Percentiles rank a stretch among this genome's conserved stretches.
Conservation (phyloP, 2,888 invertebrate genomes). For the Caenorhabditis sp. region DNA sequence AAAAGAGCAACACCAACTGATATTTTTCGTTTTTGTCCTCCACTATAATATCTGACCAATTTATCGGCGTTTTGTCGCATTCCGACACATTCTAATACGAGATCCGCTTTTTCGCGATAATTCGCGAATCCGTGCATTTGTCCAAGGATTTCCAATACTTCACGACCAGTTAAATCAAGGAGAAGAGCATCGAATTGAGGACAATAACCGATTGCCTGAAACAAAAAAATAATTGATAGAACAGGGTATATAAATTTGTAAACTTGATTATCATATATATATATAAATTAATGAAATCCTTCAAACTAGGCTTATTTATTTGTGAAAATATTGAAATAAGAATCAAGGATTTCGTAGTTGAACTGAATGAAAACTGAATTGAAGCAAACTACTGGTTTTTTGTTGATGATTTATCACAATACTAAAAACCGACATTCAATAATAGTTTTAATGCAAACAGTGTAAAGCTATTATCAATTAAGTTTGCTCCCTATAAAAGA, state of each 20-base stretch:
- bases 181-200: conserved; percentile 69
- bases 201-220: conserved; percentile 64
- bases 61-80: conserved; percentile 61
- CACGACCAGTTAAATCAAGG: conserved; percentile 63
- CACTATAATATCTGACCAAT: conserved; percentile 71
- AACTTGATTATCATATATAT: not conserved
- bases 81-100: conserved; percentile 57
- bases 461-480: too few relatives aligned
- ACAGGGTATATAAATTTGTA: too few relatives aligned
- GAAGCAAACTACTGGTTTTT: too few relatives aligned
- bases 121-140: conserved; percentile 49
- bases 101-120: conserved; percentile 40
- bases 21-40: conserved; percentile 84
- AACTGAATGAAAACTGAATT: too few relatives aligned
- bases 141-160: conserved; percentile 58
- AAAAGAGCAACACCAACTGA: conserved; percentile 83
- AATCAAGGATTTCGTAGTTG: too few relatives aligned
- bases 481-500: too few relatives aligned
- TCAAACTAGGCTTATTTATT: too few relatives aligned
- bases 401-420: too few relatives aligned
- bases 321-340: too few relatives aligned
- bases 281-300: too few relatives aligned
- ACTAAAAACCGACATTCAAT: too few relatives aligned
- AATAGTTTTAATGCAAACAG: too few relatives aligned
- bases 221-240: conserved; percentile 2